Evolutionary conservation across 1,140 invertebrate genomes (phyloP).

Genomic region (Oreohelix idahoensis): DNA sequence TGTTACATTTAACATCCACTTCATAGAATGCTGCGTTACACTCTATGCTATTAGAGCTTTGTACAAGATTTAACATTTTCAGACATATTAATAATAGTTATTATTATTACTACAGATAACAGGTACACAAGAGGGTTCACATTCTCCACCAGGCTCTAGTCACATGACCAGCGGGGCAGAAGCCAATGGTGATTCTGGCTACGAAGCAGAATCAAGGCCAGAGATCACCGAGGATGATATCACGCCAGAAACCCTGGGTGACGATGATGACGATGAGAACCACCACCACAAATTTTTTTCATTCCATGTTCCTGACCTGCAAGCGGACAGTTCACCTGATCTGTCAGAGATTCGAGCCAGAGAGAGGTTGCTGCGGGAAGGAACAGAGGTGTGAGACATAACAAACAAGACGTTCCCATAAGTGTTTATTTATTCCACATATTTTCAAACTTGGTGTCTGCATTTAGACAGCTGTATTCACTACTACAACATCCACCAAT

Average conservation of each 20-base stretch:
- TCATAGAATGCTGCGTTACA: too few relatives aligned
- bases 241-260: constrained; percentile 42
- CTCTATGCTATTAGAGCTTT: too few relatives aligned
- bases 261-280: constrained; percentile 27
- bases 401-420: too few relatives aligned
- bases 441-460: too few relatives aligned
- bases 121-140: constrained; percentile 22
- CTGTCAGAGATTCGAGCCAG: constrained; percentile 13
- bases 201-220: constrained; percentile 60
- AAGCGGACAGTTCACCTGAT: neutral
- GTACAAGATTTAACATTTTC: too few relatives aligned
- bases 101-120: constrained; percentile 13
- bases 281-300: constrained; percentile 27
- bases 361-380: constrained; percentile 17
- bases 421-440: neutral
- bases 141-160: constrained; percentile 24
- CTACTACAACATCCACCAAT: too few relatives aligned
- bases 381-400: constrained; percentile 16
- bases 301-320: constrained; percentile 12
- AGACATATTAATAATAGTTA: too few relatives aligned
- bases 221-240: constrained; percentile 55
- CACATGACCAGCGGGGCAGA: constrained; percentile 47
- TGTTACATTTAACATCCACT: too few relatives aligned
- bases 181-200: constrained; percentile 60
- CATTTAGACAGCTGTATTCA: too few relatives aligned